A percentile compares a stretch with the other conserved stretches of the same genome.
phyloP scores from a whole-genome alignment of 2,888 invertebrate genomes.

The Eupithecia inturbata region DNA sequence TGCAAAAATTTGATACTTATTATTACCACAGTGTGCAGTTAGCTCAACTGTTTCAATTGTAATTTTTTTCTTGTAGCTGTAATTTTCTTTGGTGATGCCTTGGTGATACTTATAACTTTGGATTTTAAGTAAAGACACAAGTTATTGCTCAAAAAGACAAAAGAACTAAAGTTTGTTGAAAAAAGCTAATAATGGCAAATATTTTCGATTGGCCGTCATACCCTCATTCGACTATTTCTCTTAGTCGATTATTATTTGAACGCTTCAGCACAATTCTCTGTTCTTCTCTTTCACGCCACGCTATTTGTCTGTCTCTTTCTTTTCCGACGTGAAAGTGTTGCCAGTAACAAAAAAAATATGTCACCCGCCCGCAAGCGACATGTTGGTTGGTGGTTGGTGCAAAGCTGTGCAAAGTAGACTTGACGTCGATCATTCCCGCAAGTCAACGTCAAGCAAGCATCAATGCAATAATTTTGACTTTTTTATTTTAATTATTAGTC shows the following conservation, averaged over 20 bases:
- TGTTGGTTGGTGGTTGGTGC: too few relatives aligned
- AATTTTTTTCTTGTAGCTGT: too few relatives aligned
- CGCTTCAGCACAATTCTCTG: not conserved
- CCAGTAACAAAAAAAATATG: not conserved
- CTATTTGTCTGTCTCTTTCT: constrained; percentile 2
- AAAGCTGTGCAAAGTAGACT: not conserved
- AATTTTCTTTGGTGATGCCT: too few relatives aligned
- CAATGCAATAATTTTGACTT: not conserved
- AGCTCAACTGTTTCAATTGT: too few relatives aligned
- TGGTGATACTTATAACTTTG: too few relatives aligned
- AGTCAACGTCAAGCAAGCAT: not conserved
- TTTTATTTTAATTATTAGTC: constrained; percentile 6
- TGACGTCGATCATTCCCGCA: not conserved
- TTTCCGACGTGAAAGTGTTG: not conserved
- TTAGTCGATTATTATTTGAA: not conserved
- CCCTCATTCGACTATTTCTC: not conserved
- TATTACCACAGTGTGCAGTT: too few relatives aligned
- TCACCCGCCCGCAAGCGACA: too few relatives aligned
- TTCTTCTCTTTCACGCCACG: not conserved
- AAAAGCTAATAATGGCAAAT: too few relatives aligned
- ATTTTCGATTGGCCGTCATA: not conserved
- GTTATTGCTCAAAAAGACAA: too few relatives aligned
- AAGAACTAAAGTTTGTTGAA: too few relatives aligned
- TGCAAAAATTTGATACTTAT: too few relatives aligned
- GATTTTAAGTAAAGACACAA: too few relatives aligned